These are phyloP conservation scores for Hermaeophaga mercurialis DNA, from an alignment of 2,888 invertebrate genomes.

Conservation along the genomic window DNA sequence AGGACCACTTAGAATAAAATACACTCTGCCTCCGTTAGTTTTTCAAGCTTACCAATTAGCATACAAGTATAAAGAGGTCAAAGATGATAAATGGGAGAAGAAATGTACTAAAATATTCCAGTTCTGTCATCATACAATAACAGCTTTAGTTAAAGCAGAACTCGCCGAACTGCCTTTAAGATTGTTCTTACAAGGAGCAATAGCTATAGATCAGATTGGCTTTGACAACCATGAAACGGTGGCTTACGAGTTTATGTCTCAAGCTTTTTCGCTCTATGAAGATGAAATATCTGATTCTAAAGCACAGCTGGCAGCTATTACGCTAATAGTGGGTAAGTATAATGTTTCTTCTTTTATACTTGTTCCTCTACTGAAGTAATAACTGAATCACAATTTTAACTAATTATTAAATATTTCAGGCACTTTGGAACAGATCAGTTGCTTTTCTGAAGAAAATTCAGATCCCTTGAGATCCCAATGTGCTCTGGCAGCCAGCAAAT, in stretches of 20 bases:
- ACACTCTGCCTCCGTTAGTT: conserved; percentile 91
- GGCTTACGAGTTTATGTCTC: conserved; percentile 97
- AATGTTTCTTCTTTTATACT: too few relatives aligned
- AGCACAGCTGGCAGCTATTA: conserved; percentile 94
- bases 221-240: conserved; percentile 96
- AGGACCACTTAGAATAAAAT: conserved; percentile 84
- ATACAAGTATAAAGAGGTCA: conserved; percentile 77
- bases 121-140: conserved; percentile 96
- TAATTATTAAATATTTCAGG: conserved; percentile 54
- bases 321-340: conserved; percentile 79
- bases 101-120: conserved; percentile 98
- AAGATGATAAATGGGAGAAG: conserved; percentile 98
- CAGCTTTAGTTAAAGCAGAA: conserved; percentile 92
- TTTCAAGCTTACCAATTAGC: conserved; percentile 93
- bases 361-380: too few relatives aligned
- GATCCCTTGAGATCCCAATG: conserved; percentile 96
- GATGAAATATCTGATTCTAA: conserved; percentile 98
- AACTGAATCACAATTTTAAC: too few relatives aligned
- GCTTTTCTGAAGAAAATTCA: conserved; percentile 95
- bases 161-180: conserved; percentile 91
- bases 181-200: conserved; percentile 93
- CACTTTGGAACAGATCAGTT: conserved; percentile 92
- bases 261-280: conserved; percentile 95
- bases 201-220: conserved; percentile 88
- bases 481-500: conserved; percentile 92